A percentile compares a stretch with the other conserved stretches of the same genome.
These are phyloP conservation scores for Zaprionus lineosus DNA, from an alignment of 2,888 invertebrate species.

Conservation along the genomic window DNA sequence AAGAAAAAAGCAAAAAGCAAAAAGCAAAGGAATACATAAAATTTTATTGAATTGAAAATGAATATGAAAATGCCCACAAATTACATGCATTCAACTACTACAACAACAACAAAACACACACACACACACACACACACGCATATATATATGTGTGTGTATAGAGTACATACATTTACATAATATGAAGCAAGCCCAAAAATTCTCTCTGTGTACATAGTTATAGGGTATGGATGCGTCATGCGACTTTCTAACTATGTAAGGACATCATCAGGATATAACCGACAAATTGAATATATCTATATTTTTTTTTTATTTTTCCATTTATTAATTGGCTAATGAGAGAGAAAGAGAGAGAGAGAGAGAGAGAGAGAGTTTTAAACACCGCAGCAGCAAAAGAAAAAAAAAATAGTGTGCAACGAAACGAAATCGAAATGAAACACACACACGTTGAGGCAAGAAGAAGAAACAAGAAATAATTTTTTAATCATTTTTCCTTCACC, in stretches of 20 bases:
- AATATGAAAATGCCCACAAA: constrained; percentile 23
- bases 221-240: too few species aligned
- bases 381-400: constrained; percentile 26
- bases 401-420: constrained; percentile 36
- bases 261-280: too few species aligned
- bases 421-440: constrained; percentile 33
- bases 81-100: constrained; percentile 24
- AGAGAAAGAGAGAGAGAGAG: too few species aligned
- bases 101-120: constrained; percentile 9
- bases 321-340: too few species aligned
- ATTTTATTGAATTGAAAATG: constrained; percentile 12
- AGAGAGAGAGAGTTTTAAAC: neutral
- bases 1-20: constrained; percentile 19
- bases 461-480: neutral
- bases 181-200: too few species aligned
- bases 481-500: neutral
- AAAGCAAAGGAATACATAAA: constrained; percentile 1
- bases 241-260: too few species aligned
- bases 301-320: too few species aligned
- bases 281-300: too few species aligned
- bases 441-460: constrained; percentile 1
- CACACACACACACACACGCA: constrained; percentile 15
- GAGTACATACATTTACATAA: too few species aligned
- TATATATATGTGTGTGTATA: constrained; percentile 1
- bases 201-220: too few species aligned